phyloP scores from a whole-genome alignment of 2,113 vertebrate genomes.

The Urocolius indicus region DNA sequence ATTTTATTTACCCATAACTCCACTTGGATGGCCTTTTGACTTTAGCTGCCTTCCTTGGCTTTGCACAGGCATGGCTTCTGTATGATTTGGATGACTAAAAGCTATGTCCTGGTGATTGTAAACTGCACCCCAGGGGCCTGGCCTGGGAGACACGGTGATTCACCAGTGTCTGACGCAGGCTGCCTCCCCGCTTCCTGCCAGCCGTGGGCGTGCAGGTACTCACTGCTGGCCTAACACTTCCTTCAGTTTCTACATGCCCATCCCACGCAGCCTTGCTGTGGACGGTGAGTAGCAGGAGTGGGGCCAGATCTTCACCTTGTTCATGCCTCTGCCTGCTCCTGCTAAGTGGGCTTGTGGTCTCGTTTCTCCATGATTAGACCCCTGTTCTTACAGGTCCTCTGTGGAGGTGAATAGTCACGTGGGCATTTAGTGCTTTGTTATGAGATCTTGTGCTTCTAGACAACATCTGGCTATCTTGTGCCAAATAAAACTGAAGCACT shows the following conservation, averaged over 20 bases:
- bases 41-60: not conserved
- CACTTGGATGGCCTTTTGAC: not conserved
- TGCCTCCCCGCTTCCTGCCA: not conserved
- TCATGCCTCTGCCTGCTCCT: not conserved
- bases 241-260: not conserved
- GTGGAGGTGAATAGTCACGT: not conserved
- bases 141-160: not conserved
- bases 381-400: not conserved
- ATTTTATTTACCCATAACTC: not conserved
- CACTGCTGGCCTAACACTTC: not conserved
- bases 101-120: not conserved
- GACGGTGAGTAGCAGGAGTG: not conserved
- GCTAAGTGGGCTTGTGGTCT: not conserved
- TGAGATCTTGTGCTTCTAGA: not conserved
- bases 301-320: not conserved
- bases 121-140: not conserved
- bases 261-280: not conserved
- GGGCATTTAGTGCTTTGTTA: not conserved
- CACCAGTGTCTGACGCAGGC: not conserved
- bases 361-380: accelerated
- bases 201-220: not conserved
- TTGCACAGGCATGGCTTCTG: not conserved
- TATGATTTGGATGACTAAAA: not conserved
- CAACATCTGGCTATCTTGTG: not conserved
- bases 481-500: not conserved